phyloP scores from a whole-genome alignment of 1,140 invertebrate genomes.

The Geopemphigus sp. region DNA sequence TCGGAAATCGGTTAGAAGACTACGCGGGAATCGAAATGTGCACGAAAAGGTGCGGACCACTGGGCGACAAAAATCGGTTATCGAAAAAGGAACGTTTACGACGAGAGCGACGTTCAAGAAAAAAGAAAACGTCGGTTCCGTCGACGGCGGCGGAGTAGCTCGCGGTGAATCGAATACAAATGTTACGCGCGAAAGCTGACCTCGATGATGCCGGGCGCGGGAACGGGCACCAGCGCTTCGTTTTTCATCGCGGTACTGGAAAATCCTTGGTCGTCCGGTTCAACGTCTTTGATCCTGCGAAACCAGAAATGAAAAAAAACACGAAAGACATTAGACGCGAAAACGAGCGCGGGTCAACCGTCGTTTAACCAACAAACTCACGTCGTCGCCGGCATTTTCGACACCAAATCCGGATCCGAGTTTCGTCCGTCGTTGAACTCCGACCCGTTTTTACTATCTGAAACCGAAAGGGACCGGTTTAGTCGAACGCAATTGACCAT shows the following conservation, averaged over 20 bases:
- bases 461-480: background rate
- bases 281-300: slow-evolving; percentile 6
- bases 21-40: too few relatives aligned
- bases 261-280: background rate
- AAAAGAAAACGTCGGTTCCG: too few relatives aligned
- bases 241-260: background rate
- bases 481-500: background rate
- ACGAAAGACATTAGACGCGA: too few relatives aligned
- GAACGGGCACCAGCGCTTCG: slow-evolving; percentile 8
- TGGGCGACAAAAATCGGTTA: too few relatives aligned
- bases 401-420: background rate
- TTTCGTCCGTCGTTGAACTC: background rate
- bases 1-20: too few relatives aligned
- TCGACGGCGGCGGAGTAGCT: too few relatives aligned
- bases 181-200: background rate
- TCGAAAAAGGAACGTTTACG: too few relatives aligned
- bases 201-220: slow-evolving; percentile 23
- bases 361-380: slow-evolving; percentile 6
- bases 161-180: too few relatives aligned
- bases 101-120: too few relatives aligned
- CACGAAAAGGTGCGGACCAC: too few relatives aligned
- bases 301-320: background rate
- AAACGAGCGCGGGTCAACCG: too few relatives aligned
- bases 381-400: background rate
- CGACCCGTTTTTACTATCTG: slow-evolving; percentile 38